Base-by-base conservation (phyloP, 2,888 invertebrate genomes). In the Diaphora mendica region DNA sequence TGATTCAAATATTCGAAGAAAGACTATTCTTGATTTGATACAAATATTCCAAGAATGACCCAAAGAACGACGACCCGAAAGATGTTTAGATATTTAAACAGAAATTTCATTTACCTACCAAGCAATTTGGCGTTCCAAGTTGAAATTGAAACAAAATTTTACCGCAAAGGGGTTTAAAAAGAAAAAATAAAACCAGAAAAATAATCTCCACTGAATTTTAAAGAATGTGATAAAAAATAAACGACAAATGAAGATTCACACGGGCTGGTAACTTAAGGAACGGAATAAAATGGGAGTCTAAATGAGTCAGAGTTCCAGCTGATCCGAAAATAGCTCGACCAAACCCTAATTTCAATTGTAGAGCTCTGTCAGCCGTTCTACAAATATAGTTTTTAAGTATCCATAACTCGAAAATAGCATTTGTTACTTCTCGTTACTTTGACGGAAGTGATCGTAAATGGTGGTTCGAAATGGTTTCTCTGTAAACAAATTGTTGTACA, bases 291-390 rank as follows among this genome's bases (percentile, higher is more conserved):
- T 76, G 78, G 74, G 78, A 77, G 75, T 74, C 75, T 74, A 80
- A 62, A 73, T 84, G 85, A 85, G 77, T 82, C 83, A 85, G 74
- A 75, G 70, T 70, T 67, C 42, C 70, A 68, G 62, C 30, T 67
- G 78, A 72, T 80, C 77, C 82, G 1, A 78, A 85, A 82, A 85
- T 85, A 84, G 76, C 74, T 72, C 73, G 73, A 71, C 82, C 76
- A 75, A 75, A 78, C 85, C 83, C 82, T 85, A 79, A 83, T 85
- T 85, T 81, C 79, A 79, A 83, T 82, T 82, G 75, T 79, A 73
- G 59, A 71, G 65, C 72, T 71, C 68, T 69, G 73, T 70, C 75
- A 64, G 71, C 73, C 75, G 74, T 66, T 79, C 65, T 72, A 79
- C 78, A 77, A 81, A 82, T 79, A 71, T 79, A 84, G 79, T 77